These are phyloP conservation scores for Nasonia longicornis DNA, from an alignment of 1,140 invertebrate species.

Conservation along the genomic window DNA sequence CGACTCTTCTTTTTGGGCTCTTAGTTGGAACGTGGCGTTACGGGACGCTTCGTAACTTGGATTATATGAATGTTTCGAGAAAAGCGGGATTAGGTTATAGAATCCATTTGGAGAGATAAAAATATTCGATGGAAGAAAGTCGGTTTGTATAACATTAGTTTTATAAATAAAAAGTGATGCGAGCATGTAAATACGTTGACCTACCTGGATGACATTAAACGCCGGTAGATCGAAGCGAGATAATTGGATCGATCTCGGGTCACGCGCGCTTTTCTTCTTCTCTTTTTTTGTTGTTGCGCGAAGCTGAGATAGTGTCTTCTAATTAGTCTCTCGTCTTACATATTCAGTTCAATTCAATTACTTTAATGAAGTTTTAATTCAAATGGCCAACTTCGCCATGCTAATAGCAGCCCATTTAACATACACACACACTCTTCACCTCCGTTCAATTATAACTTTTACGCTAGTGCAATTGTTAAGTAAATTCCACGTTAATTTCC, in stretches of 20 bases:
- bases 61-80: not conserved
- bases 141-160: too few species aligned
- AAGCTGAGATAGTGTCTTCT: not conserved
- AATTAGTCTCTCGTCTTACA: not conserved
- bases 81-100: not conserved
- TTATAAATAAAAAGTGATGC: not conserved
- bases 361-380: constrained; percentile 1
- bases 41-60: too few species aligned
- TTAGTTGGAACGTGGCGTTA: not conserved
- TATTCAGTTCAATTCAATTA: not conserved
- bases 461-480: not conserved
- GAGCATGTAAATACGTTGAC: not conserved
- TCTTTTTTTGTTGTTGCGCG: not conserved
- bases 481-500: not conserved
- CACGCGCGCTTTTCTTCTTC: not conserved
- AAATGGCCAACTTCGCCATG: not conserved
- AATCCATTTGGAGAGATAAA: not conserved
- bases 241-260: not conserved
- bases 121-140: not conserved
- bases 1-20: not conserved
- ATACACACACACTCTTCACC: not conserved
- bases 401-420: not conserved
- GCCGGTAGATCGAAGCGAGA: not conserved
- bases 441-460: not conserved
- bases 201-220: not conserved